Evolutionary conservation across 2,113 vertebrate species (phyloP).

Genomic region (Benitochromis conjunctus): DNA sequence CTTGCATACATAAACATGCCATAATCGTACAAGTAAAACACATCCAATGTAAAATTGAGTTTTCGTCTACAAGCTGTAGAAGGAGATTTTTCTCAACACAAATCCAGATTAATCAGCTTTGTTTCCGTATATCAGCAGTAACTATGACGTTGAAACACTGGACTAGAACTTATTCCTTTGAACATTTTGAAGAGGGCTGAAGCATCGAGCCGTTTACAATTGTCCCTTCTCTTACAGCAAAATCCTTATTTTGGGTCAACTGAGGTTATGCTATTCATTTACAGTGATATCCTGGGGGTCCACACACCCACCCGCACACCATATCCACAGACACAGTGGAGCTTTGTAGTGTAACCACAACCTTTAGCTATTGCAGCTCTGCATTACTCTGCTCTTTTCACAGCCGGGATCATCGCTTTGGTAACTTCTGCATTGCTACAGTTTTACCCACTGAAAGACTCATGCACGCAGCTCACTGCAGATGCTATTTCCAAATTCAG

Average conservation of each 20-base stretch:
- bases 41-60: neutral
- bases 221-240: neutral
- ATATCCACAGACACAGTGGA: neutral
- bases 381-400: neutral
- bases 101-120: neutral
- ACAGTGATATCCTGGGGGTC: neutral
- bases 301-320: neutral
- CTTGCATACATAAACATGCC: neutral
- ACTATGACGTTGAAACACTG: neutral
- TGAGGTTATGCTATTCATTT: neutral
- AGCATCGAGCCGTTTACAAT: neutral
- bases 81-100: neutral
- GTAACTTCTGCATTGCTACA: neutral
- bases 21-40: neutral
- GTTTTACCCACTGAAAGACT: neutral
- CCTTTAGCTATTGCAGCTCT: neutral
- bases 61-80: neutral
- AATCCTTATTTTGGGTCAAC: neutral
- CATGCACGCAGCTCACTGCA: neutral
- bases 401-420: neutral
- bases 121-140: neutral
- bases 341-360: neutral
- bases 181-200: neutral
- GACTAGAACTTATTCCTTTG: neutral
- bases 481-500: neutral